Percentiles rank a stretch among this genome's conserved stretches.
These are phyloP conservation scores for Phanerotoma sp. DNA, from an alignment of 2,888 invertebrate species.

Conservation along the genomic window DNA sequence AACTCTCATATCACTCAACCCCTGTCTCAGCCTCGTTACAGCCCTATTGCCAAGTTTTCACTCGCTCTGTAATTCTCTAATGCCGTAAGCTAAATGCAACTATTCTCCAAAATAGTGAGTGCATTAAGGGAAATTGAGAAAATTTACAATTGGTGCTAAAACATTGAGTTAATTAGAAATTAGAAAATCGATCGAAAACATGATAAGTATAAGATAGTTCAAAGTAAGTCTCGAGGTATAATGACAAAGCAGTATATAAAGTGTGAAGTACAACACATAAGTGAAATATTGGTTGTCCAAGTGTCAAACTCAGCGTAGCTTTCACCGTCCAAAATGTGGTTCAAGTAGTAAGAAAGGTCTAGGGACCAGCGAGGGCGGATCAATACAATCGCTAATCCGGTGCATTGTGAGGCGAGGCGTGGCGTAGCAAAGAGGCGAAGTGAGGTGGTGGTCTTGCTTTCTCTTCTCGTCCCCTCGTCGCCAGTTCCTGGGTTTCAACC, in stretches of 20 bases:
- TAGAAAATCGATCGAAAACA: too few species aligned
- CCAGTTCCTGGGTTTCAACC: constrained; percentile 26
- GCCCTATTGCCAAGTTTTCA: too few species aligned
- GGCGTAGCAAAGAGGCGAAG: constrained; percentile 56
- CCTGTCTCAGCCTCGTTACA: too few species aligned
- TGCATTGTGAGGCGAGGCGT: constrained; percentile 58
- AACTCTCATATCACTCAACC: constrained; percentile 3
- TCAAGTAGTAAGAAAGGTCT: constrained; percentile 31
- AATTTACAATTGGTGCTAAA: too few species aligned
- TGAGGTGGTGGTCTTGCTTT: constrained; percentile 50
- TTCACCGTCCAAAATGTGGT: constrained; percentile 14
- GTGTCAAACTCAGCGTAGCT: constrained; percentile 1
- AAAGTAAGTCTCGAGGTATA: too few species aligned
- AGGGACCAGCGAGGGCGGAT: constrained; percentile 57
- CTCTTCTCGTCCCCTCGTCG: constrained; percentile 16
- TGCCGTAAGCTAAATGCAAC: too few species aligned
- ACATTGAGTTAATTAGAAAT: too few species aligned
- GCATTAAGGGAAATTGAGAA: too few species aligned
- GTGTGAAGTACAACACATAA: background rate
- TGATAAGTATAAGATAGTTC: too few species aligned
- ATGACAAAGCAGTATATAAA: background rate
- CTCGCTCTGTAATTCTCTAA: too few species aligned
- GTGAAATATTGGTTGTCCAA: background rate
- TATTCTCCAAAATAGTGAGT: too few species aligned
- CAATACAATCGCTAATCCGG: constrained; percentile 58